Evolutionary conservation across 2,113 vertebrate species (phyloP).

Genomic region (Harpagus bidentatus): DNA sequence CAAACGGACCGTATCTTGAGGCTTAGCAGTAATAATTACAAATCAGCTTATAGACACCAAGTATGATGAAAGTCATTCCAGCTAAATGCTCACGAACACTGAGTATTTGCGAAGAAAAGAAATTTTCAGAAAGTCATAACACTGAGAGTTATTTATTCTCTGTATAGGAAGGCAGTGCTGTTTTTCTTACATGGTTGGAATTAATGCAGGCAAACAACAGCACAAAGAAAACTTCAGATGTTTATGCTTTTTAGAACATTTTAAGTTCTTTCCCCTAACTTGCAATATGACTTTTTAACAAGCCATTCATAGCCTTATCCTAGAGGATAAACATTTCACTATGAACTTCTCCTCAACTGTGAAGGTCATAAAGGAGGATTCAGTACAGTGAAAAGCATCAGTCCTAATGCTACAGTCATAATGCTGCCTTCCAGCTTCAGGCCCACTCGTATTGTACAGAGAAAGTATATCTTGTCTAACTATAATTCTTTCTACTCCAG

Average conservation of each 20-base stretch:
- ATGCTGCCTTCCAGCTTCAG: background rate
- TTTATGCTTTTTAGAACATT: background rate
- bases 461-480: background rate
- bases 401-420: background rate
- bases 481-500: background rate
- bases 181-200: background rate
- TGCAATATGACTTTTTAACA: background rate
- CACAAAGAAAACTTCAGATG: background rate
- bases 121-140: background rate
- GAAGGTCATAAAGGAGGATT: background rate
- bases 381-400: background rate
- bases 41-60: background rate
- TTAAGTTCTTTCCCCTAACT: background rate
- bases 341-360: background rate
- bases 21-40: background rate
- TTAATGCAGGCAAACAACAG: background rate
- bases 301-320: background rate
- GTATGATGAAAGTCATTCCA: background rate
- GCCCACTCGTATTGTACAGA: background rate
- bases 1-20: background rate
- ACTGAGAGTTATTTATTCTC: background rate
- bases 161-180: background rate
- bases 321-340: background rate
- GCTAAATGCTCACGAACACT: background rate
- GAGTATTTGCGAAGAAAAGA: background rate